Conservation (phyloP, 2,888 invertebrate genomes). For the Candidula unifasciata region DNA sequence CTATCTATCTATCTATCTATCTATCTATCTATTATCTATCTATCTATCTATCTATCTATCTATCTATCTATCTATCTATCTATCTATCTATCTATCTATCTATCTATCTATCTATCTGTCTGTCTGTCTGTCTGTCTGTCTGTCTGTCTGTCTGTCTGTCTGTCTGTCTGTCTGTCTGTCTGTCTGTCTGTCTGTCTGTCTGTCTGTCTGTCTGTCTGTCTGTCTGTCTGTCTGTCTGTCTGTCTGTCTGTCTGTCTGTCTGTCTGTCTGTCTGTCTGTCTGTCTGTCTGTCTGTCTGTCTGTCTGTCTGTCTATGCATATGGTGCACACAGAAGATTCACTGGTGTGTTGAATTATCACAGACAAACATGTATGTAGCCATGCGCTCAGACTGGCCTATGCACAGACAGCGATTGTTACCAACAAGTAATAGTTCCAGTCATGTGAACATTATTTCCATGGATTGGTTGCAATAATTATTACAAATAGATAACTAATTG, state of each 20-base stretch:
- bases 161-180: background rate
- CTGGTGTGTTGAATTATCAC: no score
- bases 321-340: no score
- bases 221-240: background rate
- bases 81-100: background rate
- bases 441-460: no score
- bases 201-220: background rate
- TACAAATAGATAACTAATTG: no score
- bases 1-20: no score
- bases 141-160: background rate
- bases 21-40: background rate
- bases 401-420: no score
- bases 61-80: slow-evolving; percentile 11
- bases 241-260: background rate
- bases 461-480: no score
- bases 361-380: no score
- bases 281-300: background rate
- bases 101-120: slow-evolving; percentile 3
- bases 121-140: background rate
- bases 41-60: slow-evolving; percentile 16
- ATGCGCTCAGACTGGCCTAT: no score
- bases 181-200: background rate
- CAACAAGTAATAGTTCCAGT: no score
- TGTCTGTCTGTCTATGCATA: background rate
- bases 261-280: background rate